These are phyloP conservation scores for Alauda arvensis DNA, from an alignment of 2,797 vertebrate genomes.

Conservation along the genomic window DNA sequence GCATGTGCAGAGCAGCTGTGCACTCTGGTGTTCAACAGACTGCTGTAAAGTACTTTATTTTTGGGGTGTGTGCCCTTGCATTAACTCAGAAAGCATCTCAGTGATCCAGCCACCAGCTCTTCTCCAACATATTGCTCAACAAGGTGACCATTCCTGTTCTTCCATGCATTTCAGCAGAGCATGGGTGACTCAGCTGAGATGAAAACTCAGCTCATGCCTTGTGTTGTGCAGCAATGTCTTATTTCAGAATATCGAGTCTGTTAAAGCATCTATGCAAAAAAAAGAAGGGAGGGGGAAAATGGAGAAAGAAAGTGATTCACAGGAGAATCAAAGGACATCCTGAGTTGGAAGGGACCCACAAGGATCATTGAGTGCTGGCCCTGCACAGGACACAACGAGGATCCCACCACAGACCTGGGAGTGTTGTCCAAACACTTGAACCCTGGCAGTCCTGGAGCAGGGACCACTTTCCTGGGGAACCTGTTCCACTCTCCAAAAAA, in stretches of 20 bases:
- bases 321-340: background rate
- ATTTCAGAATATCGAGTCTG: background rate
- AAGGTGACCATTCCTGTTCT: background rate
- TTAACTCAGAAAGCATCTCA: background rate
- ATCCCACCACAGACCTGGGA: too few species aligned
- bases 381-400: background rate
- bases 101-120: background rate
- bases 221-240: accelerated
- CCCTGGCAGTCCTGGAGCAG: background rate
- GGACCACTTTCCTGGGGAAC: background rate
- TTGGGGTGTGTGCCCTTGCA: background rate
- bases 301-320: background rate
- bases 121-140: background rate
- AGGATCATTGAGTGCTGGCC: background rate
- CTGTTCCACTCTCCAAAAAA: background rate
- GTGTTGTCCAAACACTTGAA: background rate
- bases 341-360: background rate
- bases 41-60: background rate
- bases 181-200: background rate
- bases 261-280: background rate
- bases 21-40: background rate
- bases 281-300: background rate
- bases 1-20: background rate
- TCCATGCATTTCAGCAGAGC: background rate
- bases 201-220: background rate